A percentile compares a stretch with the other conserved stretches of the same genome.
phyloP scores from a whole-genome alignment of 2,113 vertebrate species.

The Cottus gobio region DNA sequence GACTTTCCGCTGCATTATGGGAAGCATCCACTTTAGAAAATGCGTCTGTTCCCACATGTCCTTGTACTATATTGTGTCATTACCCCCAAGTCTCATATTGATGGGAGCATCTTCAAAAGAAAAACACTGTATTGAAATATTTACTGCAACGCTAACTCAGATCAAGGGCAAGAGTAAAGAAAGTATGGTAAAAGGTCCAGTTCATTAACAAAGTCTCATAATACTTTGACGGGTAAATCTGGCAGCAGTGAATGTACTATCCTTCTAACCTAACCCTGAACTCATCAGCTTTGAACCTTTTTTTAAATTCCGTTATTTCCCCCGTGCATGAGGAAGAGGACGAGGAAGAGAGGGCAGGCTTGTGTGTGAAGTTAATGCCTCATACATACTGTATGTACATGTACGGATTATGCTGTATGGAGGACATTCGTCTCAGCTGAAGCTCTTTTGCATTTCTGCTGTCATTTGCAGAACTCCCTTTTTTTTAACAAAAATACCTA shows the following conservation, averaged over 20 bases:
- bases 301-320: slow-evolving; percentile 1
- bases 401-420: slow-evolving; percentile 38
- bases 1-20: slow-evolving; percentile 47
- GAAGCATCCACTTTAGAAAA: slow-evolving; percentile 59
- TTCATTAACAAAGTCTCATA: slow-evolving; percentile 2
- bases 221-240: not conserved
- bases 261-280: slow-evolving; percentile 6
- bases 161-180: not conserved
- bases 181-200: not conserved
- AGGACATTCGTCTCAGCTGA: slow-evolving; percentile 33
- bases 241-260: not conserved
- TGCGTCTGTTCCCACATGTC: slow-evolving; percentile 29
- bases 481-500: not conserved
- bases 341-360: not conserved
- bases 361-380: slow-evolving; percentile 36
- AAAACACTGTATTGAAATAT: slow-evolving; percentile 9
- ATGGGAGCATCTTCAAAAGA: not conserved
- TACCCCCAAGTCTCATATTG: not conserved
- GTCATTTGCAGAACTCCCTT: slow-evolving; percentile 25
- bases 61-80: slow-evolving; percentile 36
- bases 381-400: slow-evolving; percentile 59
- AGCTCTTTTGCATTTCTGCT: slow-evolving; percentile 38
- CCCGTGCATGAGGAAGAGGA: not conserved
- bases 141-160: slow-evolving; percentile 32
- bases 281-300: slow-evolving; percentile 18